phyloP scores from a whole-genome alignment of 1,140 invertebrate genomes.

The Drosophila trapezifrons region DNA sequence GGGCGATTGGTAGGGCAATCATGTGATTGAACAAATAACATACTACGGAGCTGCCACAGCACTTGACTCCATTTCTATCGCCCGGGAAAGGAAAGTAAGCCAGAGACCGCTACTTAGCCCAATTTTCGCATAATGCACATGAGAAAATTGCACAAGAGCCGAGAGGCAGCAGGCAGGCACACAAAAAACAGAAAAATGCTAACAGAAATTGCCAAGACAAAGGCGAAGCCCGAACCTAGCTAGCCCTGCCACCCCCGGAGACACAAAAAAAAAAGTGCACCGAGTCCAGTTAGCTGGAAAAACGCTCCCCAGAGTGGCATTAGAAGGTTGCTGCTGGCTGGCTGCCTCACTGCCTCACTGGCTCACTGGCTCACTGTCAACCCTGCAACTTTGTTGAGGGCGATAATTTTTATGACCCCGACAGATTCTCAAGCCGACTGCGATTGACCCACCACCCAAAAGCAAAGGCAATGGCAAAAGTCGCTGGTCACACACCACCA shows the following conservation, averaged over 20 bases:
- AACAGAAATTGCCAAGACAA: conserved; percentile 65
- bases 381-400: conserved; percentile 62
- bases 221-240: conserved; percentile 27
- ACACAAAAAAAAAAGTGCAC: conserved; percentile 55
- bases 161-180: conserved; percentile 56
- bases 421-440: conserved; percentile 67
- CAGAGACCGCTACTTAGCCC: conserved; percentile 75
- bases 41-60: conserved; percentile 60
- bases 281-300: conserved; percentile 63
- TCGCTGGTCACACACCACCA: conserved; percentile 50
- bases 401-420: conserved; percentile 81
- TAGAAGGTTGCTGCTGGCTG: conserved; percentile 48
- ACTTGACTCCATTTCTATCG: conserved; percentile 77
- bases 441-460: conserved; percentile 75
- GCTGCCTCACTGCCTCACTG: neutral
- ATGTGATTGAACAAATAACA: conserved; percentile 79
- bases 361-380: conserved; percentile 51
- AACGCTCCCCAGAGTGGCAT: conserved; percentile 79
- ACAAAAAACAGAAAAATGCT: conserved; percentile 53
- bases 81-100: conserved; percentile 40
- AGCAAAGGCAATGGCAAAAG: conserved; percentile 21
- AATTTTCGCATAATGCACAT: conserved; percentile 81
- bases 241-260: conserved; percentile 56
- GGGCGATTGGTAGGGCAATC: conserved; percentile 57
- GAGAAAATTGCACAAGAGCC: conserved; percentile 72